These are phyloP conservation scores for Musca domestica DNA, from an alignment of 1,140 invertebrate genomes.

Conservation along the genomic window DNA sequence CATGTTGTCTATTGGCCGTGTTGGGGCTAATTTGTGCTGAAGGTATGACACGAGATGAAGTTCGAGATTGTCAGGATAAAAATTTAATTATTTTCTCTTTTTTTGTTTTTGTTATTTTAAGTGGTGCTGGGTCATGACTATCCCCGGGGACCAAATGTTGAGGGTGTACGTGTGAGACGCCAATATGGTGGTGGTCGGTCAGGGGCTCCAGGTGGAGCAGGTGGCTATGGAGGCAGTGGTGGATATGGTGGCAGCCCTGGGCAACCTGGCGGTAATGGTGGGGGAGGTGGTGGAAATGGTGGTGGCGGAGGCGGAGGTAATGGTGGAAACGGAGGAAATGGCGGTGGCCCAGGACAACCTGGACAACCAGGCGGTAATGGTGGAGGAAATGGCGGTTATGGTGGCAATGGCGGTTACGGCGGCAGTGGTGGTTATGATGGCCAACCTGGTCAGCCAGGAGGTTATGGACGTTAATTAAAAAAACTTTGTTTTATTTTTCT, in stretches of 20 bases:
- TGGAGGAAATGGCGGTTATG: conserved; percentile 17
- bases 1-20: too few species aligned
- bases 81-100: too few species aligned
- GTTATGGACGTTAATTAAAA: neutral
- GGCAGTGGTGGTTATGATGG: conserved; percentile 19
- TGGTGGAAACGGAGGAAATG: too few species aligned
- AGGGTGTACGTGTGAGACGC: too few species aligned
- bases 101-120: too few species aligned
- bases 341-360: neutral
- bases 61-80: too few species aligned
- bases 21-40: too few species aligned
- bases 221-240: neutral
- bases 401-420: conserved; percentile 10
- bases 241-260: neutral
- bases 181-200: neutral
- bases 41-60: too few species aligned
- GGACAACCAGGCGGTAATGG: neutral
- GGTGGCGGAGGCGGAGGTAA: neutral
- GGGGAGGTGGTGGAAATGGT: neutral
- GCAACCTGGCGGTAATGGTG: neutral
- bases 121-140: neutral
- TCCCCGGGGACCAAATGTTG: too few species aligned
- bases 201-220: neutral
- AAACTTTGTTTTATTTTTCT: neutral
- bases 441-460: conserved; percentile 1